Conservation (phyloP, 2,888 invertebrate species). For the Troides aeacus region DNA sequence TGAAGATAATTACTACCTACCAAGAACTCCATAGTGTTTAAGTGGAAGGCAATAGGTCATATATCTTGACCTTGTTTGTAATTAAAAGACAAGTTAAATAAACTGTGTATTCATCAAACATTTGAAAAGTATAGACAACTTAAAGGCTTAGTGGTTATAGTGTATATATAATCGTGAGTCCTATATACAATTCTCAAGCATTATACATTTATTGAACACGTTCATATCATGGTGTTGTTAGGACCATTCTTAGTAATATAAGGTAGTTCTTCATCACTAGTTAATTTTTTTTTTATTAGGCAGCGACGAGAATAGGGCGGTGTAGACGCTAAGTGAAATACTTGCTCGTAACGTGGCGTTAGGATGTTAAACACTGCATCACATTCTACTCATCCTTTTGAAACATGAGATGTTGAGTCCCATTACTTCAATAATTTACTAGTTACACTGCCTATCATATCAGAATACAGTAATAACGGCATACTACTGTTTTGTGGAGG, state of each 20-base stretch:
- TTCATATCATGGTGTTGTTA: not conserved
- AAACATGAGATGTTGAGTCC: too few species aligned
- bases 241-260: not conserved
- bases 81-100: not conserved
- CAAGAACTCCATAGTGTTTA: not conserved
- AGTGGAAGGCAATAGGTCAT: constrained; percentile 2
- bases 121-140: not conserved
- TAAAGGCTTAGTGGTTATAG: not conserved
- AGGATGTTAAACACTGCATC: too few species aligned
- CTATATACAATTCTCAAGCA: not conserved
- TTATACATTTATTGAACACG: not conserved
- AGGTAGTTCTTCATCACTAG: too few species aligned
- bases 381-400: too few species aligned
- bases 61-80: constrained; percentile 3
- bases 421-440: too few species aligned
- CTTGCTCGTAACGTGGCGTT: too few species aligned
- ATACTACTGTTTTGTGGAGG: too few species aligned
- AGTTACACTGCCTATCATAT: too few species aligned
- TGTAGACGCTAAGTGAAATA: too few species aligned
- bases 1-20: constrained; percentile 3
- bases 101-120: not conserved
- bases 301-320: too few species aligned
- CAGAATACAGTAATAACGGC: too few species aligned
- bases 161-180: not conserved
- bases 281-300: too few species aligned